These are phyloP conservation scores for Schizothorax lantsangensis DNA, from an alignment of 2,797 vertebrate species.

Conservation along the genomic window DNA sequence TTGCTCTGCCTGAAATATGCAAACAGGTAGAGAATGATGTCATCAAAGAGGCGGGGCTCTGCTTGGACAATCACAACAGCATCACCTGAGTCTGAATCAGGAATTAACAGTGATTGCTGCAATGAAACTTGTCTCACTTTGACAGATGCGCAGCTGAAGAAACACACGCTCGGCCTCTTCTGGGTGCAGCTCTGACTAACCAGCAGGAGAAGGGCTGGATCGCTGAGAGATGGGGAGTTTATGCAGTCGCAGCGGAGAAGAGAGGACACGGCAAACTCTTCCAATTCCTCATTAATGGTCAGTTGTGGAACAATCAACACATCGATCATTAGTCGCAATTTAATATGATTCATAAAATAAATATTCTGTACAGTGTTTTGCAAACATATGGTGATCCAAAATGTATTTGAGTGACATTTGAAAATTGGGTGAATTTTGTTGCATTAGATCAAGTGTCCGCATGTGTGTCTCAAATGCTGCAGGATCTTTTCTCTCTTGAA, in stretches of 20 bases:
- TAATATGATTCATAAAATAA: neutral
- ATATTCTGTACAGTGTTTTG: neutral
- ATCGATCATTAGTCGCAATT: neutral
- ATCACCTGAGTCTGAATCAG: constrained; percentile 19
- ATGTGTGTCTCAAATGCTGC: neutral
- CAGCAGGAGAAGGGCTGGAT: constrained; percentile 80
- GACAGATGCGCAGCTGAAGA: constrained; percentile 82
- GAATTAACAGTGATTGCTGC: neutral
- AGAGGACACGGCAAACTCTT: constrained; percentile 75
- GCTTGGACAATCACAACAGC: neutral
- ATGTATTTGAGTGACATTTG: neutral
- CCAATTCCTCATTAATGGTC: constrained; percentile 78
- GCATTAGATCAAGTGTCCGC: neutral
- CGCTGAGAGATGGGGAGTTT: constrained; percentile 63
- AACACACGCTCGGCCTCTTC: constrained; percentile 82
- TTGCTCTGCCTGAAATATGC: constrained; percentile 77
- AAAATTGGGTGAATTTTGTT: neutral
- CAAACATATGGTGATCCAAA: neutral
- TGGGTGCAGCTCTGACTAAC: constrained; percentile 80
- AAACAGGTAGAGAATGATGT: constrained; percentile 35
- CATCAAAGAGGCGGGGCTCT: constrained; percentile 9
- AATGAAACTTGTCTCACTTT: constrained; percentile 55
- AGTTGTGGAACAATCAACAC: constrained; percentile 50
- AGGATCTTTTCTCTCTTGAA: neutral
- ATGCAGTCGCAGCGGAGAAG: constrained; percentile 82